A percentile compares a stretch with the other conserved stretches of the same genome.
Evolutionary conservation across 2,113 vertebrate genomes (phyloP).

Genomic region (Alethe diademata): DNA sequence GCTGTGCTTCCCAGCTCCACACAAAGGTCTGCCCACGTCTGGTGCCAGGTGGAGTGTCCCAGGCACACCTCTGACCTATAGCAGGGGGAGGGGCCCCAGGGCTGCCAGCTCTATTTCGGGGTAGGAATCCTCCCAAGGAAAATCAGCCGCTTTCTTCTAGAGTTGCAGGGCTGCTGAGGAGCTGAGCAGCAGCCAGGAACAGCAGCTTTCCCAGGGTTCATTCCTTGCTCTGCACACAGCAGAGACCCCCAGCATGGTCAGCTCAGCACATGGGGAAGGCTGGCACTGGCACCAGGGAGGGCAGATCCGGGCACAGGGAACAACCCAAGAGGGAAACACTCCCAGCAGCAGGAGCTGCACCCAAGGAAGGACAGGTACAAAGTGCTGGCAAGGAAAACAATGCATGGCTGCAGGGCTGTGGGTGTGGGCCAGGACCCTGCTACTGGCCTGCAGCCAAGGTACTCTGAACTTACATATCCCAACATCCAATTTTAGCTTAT

Average conservation of each 20-base stretch:
- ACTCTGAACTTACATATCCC: neutral
- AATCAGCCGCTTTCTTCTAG: neutral
- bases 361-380: neutral
- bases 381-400: neutral
- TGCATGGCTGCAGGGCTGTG: fast-evolving
- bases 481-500: neutral
- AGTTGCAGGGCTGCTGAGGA: neutral
- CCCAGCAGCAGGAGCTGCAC: neutral
- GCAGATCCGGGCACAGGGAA: neutral
- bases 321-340: neutral
- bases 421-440: neutral
- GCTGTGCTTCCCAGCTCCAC: fast-evolving
- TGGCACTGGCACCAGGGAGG: neutral
- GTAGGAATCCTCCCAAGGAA: neutral
- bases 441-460: neutral
- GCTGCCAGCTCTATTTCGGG: conserved; percentile 38
- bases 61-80: conserved; percentile 53
- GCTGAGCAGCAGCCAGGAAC: neutral
- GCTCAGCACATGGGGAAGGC: neutral
- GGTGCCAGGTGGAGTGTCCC: conserved; percentile 24
- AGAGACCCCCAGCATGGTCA: neutral
- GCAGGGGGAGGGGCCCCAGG: neutral
- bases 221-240: neutral
- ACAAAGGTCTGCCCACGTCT: neutral
- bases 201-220: neutral